Evolutionary conservation across 2,113 vertebrate genomes (phyloP), one percentile per base, ranked within the genome.

Genomic region (Dascyllus trimaculatus): DNA sequence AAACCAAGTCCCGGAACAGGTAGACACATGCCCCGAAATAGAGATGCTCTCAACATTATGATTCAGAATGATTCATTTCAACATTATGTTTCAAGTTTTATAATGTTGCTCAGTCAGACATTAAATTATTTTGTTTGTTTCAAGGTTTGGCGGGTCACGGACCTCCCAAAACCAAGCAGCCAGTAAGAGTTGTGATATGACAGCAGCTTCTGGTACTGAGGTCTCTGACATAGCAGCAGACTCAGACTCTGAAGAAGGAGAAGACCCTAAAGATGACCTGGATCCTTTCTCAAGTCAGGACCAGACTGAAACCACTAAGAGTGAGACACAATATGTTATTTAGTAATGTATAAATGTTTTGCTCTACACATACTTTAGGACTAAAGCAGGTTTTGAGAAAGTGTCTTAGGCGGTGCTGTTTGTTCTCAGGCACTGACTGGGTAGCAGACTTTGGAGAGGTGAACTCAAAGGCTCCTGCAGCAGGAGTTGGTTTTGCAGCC

Each of bases 1-100:
- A 97, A 86, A 95, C 95, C 2, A 96, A 95, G 64, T 95, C 96
- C 45, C 95, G 98, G 77, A 96, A 97, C 92, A 96, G 98, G 98
- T 99, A 89, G 43, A 53, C 3, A 45, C 40, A 17, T 22, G 29
- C 22, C 51, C 17, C 56, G 21, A 57, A 46, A 45, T 11, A 26
- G 17, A 59, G 29, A 56, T 56, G 22, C 18, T 29, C 11, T 38
- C 38, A 49, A 25, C 1, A 18, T 72, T 2, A 18, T 66, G 5
- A 17, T 62, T 29, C 13, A 4, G 2, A 64, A 10, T 25, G 2
- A 60, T 70, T 81, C 60, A 11, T 46, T 69, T 53, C 1, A 62
- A 32, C 8, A 48, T 45, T 29, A 9, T 25, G 4, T 35, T 11
- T 25, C 3, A 52, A n/a, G 38, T 58, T 57, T 46, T 22, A 2